Percentiles rank a stretch among this genome's conserved stretches.
Evolutionary conservation across 2,797 vertebrate genomes (phyloP).

Genomic region (Cyprinella venusta): DNA sequence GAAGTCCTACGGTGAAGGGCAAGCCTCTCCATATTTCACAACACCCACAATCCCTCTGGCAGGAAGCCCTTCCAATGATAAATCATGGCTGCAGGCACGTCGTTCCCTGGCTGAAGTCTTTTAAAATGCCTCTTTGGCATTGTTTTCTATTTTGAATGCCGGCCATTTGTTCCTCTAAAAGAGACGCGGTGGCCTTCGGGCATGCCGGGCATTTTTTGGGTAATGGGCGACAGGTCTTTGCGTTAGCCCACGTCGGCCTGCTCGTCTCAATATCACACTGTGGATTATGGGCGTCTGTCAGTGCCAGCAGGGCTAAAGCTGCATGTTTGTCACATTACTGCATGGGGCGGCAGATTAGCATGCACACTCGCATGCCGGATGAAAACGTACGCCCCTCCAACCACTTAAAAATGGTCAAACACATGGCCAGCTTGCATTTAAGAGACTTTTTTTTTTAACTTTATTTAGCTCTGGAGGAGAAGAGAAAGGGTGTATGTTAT

Average conservation of each 20-base stretch:
- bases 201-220: slow-evolving; percentile 60
- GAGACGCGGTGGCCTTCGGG: slow-evolving; percentile 69
- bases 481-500: neutral
- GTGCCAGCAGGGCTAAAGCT: slow-evolving; percentile 44
- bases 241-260: slow-evolving; percentile 28
- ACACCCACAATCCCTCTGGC: slow-evolving; percentile 42
- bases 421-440: neutral
- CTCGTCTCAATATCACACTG: slow-evolving; percentile 16
- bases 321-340: slow-evolving; percentile 74
- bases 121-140: slow-evolving; percentile 71
- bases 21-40: slow-evolving; percentile 43
- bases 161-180: slow-evolving; percentile 60
- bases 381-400: neutral
- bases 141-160: slow-evolving; percentile 75
- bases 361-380: slow-evolving; percentile 56
- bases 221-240: slow-evolving; percentile 55
- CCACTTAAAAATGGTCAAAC: neutral
- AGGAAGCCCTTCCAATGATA: slow-evolving; percentile 41
- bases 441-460: neutral
- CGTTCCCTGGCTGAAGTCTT: slow-evolving; percentile 58
- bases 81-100: slow-evolving; percentile 57
- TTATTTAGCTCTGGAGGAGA: neutral
- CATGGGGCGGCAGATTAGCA: slow-evolving; percentile 70
- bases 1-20: slow-evolving; percentile 36
- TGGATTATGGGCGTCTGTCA: slow-evolving; percentile 38